Conservation (phyloP, 2,113 vertebrate genomes). For the Myotis brandtii region DNA sequence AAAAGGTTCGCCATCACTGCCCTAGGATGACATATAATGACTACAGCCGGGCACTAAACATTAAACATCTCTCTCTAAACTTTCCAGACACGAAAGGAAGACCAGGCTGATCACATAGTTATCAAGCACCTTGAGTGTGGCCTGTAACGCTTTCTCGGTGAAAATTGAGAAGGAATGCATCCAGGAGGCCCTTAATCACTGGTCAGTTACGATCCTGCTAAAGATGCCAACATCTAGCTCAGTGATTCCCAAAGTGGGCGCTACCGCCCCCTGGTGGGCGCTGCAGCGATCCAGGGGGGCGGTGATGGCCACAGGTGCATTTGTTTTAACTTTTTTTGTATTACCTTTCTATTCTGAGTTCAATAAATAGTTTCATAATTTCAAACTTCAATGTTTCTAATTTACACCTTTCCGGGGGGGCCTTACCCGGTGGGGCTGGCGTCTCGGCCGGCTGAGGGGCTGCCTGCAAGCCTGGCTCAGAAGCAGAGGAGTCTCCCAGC, state of each 20-base stretch:
- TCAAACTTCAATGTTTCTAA: too few species aligned
- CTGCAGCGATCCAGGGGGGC: too few species aligned
- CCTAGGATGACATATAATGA: neutral
- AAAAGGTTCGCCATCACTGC: too few species aligned
- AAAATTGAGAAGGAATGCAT: neutral
- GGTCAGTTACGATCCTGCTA: neutral
- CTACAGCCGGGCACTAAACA: neutral
- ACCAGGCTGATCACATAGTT: neutral
- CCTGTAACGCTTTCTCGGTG: neutral
- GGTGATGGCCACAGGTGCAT: too few species aligned
- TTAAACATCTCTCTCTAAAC: neutral
- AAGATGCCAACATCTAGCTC: neutral
- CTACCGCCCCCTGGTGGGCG: too few species aligned
- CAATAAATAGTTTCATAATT: too few species aligned
- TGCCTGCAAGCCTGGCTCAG: constrained; percentile 91
- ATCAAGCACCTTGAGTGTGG: neutral
- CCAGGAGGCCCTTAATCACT: neutral
- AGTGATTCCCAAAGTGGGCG: too few species aligned
- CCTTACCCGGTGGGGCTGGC: constrained; percentile 92
- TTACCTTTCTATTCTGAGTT: too few species aligned
- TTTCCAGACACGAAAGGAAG: neutral
- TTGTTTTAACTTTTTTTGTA: too few species aligned
- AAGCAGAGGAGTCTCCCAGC: constrained; percentile 96
- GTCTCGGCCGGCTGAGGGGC: constrained; percentile 91
- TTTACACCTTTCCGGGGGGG: constrained; percentile 66